phyloP scores from a whole-genome alignment of 2,888 invertebrate genomes.

The Pachydiplax longipennis region DNA sequence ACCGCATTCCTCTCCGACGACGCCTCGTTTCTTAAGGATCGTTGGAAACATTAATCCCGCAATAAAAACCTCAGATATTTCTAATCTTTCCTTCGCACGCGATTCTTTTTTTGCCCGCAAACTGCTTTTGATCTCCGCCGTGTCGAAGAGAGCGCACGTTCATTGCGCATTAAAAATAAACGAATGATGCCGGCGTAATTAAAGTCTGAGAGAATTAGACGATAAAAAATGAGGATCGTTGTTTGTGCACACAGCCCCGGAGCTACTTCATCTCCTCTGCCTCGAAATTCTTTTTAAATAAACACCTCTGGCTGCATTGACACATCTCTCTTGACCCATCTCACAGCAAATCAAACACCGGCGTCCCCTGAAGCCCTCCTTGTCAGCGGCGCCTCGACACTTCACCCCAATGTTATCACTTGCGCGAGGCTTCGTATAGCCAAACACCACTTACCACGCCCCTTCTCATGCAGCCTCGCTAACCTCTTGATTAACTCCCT shows the following conservation, averaged over 20 bases:
- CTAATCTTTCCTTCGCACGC: neutral
- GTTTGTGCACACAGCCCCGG: neutral
- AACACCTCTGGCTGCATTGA: neutral
- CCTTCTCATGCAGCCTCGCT: neutral
- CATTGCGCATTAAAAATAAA: neutral
- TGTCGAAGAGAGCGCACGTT: neutral
- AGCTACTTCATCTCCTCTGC: neutral
- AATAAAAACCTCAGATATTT: neutral
- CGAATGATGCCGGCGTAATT: neutral
- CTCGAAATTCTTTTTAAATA: neutral
- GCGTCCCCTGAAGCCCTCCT: neutral
- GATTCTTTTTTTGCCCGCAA: neutral
- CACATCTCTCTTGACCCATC: slow-evolving; percentile 9
- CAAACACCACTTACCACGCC: neutral
- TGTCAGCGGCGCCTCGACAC: neutral
- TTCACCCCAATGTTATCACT: slow-evolving; percentile 19
- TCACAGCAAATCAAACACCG: slow-evolving; percentile 18
- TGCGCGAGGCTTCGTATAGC: neutral
- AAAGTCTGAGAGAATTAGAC: neutral
- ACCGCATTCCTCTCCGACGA: neutral
- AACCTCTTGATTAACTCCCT: neutral
- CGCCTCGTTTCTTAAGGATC: neutral
- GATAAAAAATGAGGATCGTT: neutral
- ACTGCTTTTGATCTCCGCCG: neutral
- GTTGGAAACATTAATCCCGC: neutral